Evolutionary conservation across 2,113 vertebrate species (phyloP).

Genomic region (rat (Rattus norvegicus)): GRCr8 NC_086021.1:50424001-50424500

Average conservation of each 20-base stretch:
- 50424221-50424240: constrained; percentile 23
- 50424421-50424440: constrained; percentile 42
- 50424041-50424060: constrained; percentile 24
- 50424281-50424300: constrained; percentile 64
- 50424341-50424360: constrained; percentile 44
- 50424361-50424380: constrained; percentile 30
- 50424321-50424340: constrained; percentile 61
- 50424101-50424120: constrained; percentile 39
- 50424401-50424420: constrained; percentile 21
- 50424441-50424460: constrained; percentile 29
- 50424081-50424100: not conserved
- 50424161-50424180: constrained; percentile 70
- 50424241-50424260: constrained; percentile 43
- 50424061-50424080: constrained; percentile 16
- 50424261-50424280: constrained; percentile 9
- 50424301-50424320: constrained; percentile 57
- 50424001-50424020: constrained; percentile 64
- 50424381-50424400: constrained; percentile 26
- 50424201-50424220: constrained; percentile 5
- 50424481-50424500: not conserved
- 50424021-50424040: constrained; percentile 29
- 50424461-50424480: not conserved
- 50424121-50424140: constrained; percentile 26
- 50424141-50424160: not conserved
- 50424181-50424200: constrained; percentile 53